These are phyloP conservation scores for Pseudococcus viburni DNA, from an alignment of 2,888 invertebrate species.

Conservation along the genomic window DNA sequence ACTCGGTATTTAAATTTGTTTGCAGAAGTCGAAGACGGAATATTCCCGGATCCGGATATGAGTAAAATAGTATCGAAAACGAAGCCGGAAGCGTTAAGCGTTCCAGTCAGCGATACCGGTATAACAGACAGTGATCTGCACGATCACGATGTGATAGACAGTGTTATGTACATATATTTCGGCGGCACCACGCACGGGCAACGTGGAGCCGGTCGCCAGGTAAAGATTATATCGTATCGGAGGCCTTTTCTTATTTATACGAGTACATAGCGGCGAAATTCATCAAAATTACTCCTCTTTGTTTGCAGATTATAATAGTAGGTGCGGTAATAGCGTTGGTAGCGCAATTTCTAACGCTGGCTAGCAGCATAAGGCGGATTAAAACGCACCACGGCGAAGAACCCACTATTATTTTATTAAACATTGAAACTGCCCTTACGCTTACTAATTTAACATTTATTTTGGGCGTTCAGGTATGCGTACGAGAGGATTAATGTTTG, in stretches of 20 bases:
- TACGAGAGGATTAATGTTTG: slow-evolving; percentile 40
- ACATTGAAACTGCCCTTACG: slow-evolving; percentile 77
- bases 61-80: slow-evolving; percentile 29
- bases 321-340: slow-evolving; percentile 74
- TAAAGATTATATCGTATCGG: slow-evolving; percentile 47
- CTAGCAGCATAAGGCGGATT: slow-evolving; percentile 72
- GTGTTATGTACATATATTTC: slow-evolving; percentile 82
- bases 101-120: slow-evolving; percentile 76
- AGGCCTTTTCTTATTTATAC: neutral
- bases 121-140: slow-evolving; percentile 78
- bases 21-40: slow-evolving; percentile 59
- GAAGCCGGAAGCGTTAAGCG: slow-evolving; percentile 52
- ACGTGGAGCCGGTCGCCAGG: slow-evolving; percentile 70
- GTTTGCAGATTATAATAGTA: slow-evolving; percentile 71
- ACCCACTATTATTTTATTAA: slow-evolving; percentile 71
- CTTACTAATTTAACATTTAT: slow-evolving; percentile 78
- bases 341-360: slow-evolving; percentile 73
- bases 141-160: slow-evolving; percentile 81
- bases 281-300: slow-evolving; percentile 31
- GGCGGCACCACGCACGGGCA: slow-evolving; percentile 74
- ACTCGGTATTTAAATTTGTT: neutral
- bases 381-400: slow-evolving; percentile 74
- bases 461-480: slow-evolving; percentile 78
- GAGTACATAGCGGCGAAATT: neutral
- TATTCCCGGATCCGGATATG: slow-evolving; percentile 63